These are phyloP conservation scores for Serilophus lunatus DNA, from an alignment of 2,113 vertebrate species.

Conservation along the genomic window DNA sequence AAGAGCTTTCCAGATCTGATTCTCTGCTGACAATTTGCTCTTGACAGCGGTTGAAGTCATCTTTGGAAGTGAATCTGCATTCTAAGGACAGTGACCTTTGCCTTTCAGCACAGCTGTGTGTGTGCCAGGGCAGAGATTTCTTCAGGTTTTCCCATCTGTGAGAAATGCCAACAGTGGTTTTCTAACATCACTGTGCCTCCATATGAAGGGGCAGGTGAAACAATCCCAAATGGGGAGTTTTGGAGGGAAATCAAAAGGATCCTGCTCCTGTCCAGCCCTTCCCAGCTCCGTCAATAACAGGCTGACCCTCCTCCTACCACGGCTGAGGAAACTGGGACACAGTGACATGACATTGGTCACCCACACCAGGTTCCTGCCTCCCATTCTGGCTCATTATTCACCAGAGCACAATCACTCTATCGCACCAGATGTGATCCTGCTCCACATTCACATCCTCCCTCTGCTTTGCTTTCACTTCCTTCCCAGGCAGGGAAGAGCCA, in stretches of 20 bases:
- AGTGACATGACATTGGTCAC: fast-evolving
- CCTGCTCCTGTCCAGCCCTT: neutral
- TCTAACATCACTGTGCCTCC: neutral
- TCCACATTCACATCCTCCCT: neutral
- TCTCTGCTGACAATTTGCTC: neutral
- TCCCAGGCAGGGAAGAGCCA: neutral
- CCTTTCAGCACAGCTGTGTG: neutral
- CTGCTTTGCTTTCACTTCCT: neutral
- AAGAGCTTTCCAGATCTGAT: conserved; percentile 4
- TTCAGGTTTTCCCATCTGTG: neutral
- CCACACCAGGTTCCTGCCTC: neutral
- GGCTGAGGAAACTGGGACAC: neutral
- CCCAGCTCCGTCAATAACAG: neutral
- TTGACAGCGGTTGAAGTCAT: conserved; percentile 18
- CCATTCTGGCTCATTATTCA: neutral
- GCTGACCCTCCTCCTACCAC: neutral
- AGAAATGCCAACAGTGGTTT: neutral
- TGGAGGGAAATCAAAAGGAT: neutral
- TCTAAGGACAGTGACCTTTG: neutral
- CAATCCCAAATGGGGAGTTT: neutral
- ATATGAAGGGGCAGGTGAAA: fast-evolving
- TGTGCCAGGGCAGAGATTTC: neutral
- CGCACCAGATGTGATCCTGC: neutral
- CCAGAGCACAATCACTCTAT: neutral
- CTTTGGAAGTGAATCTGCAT: neutral